A percentile compares a stretch with the other conserved stretches of the same genome.
Conservation (phyloP, 1,140 invertebrate genomes). For the Temnothorax nylanderi region DNA sequence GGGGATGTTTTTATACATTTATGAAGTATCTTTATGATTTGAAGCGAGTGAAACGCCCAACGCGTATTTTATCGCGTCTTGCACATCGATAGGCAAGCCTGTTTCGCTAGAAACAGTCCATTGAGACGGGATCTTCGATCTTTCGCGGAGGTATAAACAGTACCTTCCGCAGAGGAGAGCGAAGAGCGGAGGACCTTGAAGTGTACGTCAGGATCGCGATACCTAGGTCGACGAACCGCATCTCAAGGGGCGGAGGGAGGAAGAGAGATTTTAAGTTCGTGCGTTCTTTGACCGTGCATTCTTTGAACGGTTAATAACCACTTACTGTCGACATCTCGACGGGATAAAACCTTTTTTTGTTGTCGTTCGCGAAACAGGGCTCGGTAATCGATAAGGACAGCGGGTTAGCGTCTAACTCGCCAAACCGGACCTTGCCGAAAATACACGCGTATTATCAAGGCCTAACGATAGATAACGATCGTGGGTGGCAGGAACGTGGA, state of each 20-base stretch:
- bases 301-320: conserved; percentile 61
- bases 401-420: conserved; percentile 67
- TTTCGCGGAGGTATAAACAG: conserved; percentile 49
- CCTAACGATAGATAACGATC: neutral
- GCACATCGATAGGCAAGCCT: neutral
- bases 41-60: neutral
- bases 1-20: neutral
- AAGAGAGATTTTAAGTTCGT: conserved; percentile 53
- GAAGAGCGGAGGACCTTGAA: conserved; percentile 52
- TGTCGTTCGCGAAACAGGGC: conserved; percentile 60
- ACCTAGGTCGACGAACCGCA: conserved; percentile 64
- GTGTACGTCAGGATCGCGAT: conserved; percentile 58
- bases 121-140: conserved; percentile 33
- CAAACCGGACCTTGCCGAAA: conserved; percentile 81
- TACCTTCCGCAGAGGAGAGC: conserved; percentile 39
- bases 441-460: conserved; percentile 58
- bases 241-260: conserved; percentile 57
- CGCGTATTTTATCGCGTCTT: neutral
- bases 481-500: neutral
- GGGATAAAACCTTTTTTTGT: conserved; percentile 48
- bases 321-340: conserved; percentile 32
- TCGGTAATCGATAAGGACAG: conserved; percentile 75
- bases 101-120: conserved; percentile 13
- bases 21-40: neutral
- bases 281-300: conserved; percentile 47